Conservation (phyloP, 2,888 invertebrate genomes). For the Luperina nickerlii region DNA sequence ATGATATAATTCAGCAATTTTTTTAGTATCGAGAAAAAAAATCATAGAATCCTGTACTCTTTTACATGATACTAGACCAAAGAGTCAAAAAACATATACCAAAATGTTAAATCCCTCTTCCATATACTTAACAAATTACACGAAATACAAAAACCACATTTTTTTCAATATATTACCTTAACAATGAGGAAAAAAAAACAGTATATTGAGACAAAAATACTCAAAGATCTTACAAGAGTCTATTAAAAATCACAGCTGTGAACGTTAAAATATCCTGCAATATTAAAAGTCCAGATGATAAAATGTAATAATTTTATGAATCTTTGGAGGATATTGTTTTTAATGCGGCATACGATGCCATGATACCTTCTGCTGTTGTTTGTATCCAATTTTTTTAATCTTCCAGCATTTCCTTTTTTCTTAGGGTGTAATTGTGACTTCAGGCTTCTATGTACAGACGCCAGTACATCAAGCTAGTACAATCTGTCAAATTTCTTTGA, state of each 20-base stretch:
- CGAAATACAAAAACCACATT: too few relatives aligned
- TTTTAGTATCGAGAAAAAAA: too few relatives aligned
- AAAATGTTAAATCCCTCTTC: too few relatives aligned
- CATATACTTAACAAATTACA: too few relatives aligned
- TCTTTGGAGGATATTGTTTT: constrained; percentile 26
- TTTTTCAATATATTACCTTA: background rate
- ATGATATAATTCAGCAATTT: too few relatives aligned
- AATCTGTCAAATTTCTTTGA: too few relatives aligned
- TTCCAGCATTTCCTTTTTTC: background rate
- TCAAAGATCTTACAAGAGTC: constrained; percentile 4
- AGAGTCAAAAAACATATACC: too few relatives aligned
- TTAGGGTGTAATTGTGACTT: background rate
- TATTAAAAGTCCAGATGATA: constrained; percentile 34
- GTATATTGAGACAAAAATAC: constrained; percentile 11
- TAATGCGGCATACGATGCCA: background rate
- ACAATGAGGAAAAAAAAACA: constrained; percentile 19
- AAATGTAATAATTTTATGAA: constrained; percentile 30
- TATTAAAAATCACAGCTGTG: constrained; percentile 37
- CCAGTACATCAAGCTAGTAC: too few relatives aligned
- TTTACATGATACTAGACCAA: too few relatives aligned
- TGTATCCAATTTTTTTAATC: background rate
- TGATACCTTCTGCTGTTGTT: background rate
- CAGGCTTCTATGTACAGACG: background rate
- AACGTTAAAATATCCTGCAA: constrained; percentile 20
- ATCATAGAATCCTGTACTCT: too few relatives aligned